Conservation (phyloP, 2,888 invertebrate genomes). For the Nymphalis c-album region DNA sequence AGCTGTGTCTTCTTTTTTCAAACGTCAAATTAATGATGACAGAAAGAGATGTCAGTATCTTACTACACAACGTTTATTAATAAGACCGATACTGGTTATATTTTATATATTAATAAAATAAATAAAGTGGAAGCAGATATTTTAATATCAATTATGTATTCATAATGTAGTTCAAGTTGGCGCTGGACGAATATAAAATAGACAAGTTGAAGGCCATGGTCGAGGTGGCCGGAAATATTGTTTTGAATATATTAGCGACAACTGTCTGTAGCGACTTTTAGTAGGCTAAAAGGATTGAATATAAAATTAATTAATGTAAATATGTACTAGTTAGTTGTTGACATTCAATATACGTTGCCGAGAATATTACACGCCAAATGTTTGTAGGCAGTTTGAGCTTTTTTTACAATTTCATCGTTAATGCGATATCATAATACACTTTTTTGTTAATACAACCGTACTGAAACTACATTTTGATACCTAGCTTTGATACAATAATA, state of each 20-base stretch:
- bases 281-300: background rate
- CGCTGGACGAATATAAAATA: conserved; percentile 39
- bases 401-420: too few species aligned
- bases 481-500: too few species aligned
- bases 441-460: too few species aligned
- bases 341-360: too few species aligned
- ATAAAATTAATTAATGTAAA: background rate
- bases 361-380: too few species aligned
- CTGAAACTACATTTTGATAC: too few species aligned
- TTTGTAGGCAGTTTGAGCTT: too few species aligned
- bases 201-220: conserved; percentile 42
- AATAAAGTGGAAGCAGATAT: background rate
- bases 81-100: background rate
- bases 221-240: conserved; percentile 35
- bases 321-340: too few species aligned
- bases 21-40: too few species aligned
- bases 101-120: background rate
- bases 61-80: background rate
- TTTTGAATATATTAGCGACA: conserved; percentile 21
- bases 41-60: too few species aligned
- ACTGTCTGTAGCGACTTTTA: background rate
- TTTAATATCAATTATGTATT: conserved; percentile 22
- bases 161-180: conserved; percentile 16
- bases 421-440: too few species aligned
- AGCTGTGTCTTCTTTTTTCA: too few species aligned